These are phyloP conservation scores for Numenius arquata DNA, from an alignment of 2,113 vertebrate genomes.

Conservation along the genomic window DNA sequence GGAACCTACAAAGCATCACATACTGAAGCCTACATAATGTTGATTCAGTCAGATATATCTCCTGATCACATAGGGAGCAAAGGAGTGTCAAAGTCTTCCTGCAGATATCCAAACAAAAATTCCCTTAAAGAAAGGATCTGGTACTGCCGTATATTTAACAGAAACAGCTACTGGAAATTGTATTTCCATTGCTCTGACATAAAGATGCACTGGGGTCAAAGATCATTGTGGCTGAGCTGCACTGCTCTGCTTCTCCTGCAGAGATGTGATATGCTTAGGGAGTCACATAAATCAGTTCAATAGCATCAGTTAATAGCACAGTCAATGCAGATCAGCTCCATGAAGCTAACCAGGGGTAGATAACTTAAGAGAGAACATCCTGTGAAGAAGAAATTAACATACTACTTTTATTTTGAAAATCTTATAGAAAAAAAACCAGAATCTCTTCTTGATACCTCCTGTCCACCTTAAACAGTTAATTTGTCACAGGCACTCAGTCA, in stretches of 20 bases:
- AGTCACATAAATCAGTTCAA: not conserved
- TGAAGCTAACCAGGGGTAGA: not conserved
- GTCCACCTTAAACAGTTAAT: not conserved
- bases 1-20: not conserved
- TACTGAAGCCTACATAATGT: not conserved
- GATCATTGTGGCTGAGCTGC: not conserved
- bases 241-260: not conserved
- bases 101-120: not conserved
- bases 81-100: not conserved
- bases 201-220: not conserved
- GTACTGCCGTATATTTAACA: not conserved
- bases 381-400: not conserved
- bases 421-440: not conserved
- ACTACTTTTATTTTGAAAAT: not conserved
- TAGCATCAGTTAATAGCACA: not conserved
- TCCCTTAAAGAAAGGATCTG: not conserved
- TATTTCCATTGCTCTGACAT: not conserved
- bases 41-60: not conserved
- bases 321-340: not conserved
- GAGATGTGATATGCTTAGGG: not conserved
- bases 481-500: not conserved
- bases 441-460: not conserved
- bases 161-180: not conserved
- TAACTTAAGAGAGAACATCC: not conserved
- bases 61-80: not conserved